Evolutionary conservation across 2,797 vertebrate species (phyloP), one percentile per base, ranked within the genome.

Genomic region (Melanotaenia trifasciata): DNA sequence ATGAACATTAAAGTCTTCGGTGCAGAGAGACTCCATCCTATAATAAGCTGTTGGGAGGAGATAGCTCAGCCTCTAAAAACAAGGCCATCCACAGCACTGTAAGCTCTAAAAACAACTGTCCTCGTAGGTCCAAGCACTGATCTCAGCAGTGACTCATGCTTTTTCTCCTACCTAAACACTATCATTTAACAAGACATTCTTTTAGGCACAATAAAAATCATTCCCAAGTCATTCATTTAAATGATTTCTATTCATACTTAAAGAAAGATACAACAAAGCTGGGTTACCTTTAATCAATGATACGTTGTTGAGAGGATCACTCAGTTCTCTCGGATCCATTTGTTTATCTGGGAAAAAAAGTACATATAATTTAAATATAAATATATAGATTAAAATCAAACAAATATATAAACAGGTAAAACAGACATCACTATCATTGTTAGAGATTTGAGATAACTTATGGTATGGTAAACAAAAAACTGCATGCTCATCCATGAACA

Each of bases 291-390:
- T 93, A 69, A 94, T 94, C 36, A 93, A 59, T 14, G 94, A 76
- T 12, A 92, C 80, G 57, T 93, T 94, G 81, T 91, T 94, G 79
- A 93, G 66, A 9, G 93, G 89, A 74, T 95, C 93, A 83, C 87
- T 93, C 75, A 92, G 79, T 47, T 94, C 81, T 77, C 93, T 94
- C 62, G 85, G 85, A 77, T 96, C 94, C 95, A 95, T 96, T 84
- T 87, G 74, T 24, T 84, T 83, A 53, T 87, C 93, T 94, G 38
- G 1, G 26, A 40, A 36, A 40, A 14, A 81, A 64, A 33, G 70
- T 11, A 22, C 6, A 75, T 36, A 50, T 16, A 8, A 86, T 57
- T 67, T 12, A 14, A 2, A 68, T 18, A 40, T 5, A 54, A 18
- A 58, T 35, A 3, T 12, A 58, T 20, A 64, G 4, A 30, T 66